These are phyloP conservation scores for Bellardia pandia DNA, from an alignment of 2,888 invertebrate genomes.

Conservation along the genomic window DNA sequence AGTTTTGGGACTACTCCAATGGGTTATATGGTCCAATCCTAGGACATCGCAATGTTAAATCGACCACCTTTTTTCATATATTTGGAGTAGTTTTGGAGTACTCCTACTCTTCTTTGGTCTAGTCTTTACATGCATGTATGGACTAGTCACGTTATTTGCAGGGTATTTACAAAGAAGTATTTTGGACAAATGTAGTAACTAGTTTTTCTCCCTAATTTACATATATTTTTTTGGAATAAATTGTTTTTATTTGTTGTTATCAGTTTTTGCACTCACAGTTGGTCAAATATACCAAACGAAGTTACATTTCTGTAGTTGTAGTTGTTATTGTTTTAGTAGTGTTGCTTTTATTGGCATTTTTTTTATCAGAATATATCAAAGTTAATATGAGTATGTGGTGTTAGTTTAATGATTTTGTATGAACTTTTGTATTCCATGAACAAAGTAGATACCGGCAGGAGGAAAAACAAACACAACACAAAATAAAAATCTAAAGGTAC, in stretches of 20 bases:
- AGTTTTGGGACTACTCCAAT: no score
- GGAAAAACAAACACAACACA: constrained; percentile 1
- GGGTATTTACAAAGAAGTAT: background rate
- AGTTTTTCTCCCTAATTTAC: background rate
- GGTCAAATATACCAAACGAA: constrained; percentile 53
- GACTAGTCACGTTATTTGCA: no score
- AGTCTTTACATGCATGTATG: no score
- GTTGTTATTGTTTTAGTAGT: background rate
- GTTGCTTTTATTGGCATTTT: background rate
- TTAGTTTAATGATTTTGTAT: background rate
- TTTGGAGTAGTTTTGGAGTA: no score
- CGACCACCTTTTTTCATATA: no score
- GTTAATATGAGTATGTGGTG: background rate
- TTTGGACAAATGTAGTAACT: constrained; percentile 10
- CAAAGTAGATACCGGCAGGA: constrained; percentile 12
- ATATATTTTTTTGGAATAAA: background rate
- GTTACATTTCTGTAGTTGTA: constrained; percentile 16
- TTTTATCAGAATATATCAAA: background rate
- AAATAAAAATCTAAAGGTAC: background rate
- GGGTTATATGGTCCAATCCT: no score
- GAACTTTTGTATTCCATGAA: constrained; percentile 17
- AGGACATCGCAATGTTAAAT: no score
- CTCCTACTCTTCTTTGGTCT: no score
- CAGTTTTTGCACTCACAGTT: constrained; percentile 45
- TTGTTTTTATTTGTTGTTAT: constrained; percentile 26